A percentile compares a stretch with the other conserved stretches of the same genome.
Evolutionary conservation across 2,113 vertebrate species (phyloP).

Genomic region (Notechis scutatus): DNA sequence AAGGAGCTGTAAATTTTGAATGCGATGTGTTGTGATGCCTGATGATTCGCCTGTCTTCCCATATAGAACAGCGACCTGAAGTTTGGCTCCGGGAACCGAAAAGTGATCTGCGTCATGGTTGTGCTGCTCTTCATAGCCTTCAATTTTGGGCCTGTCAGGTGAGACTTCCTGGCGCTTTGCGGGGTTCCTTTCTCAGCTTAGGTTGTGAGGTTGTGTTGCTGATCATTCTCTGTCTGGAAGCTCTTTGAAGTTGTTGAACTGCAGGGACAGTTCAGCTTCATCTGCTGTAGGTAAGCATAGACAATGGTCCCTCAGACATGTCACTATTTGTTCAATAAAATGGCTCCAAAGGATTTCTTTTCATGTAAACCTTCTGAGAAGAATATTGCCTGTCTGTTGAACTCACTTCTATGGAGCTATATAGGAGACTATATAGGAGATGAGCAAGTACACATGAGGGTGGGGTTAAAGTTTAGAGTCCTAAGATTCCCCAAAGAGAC

Average conservation of each 20-base stretch:
- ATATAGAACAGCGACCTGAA: constrained; percentile 68
- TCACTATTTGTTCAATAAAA: not conserved
- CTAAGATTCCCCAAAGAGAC: not conserved
- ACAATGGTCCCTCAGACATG: not conserved
- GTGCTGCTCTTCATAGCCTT: constrained; percentile 86
- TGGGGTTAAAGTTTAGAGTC: not conserved
- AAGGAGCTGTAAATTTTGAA: not conserved
- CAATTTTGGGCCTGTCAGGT: constrained; percentile 88
- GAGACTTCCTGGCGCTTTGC: constrained; percentile 6
- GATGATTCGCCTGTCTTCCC: not conserved
- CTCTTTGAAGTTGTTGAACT: not conserved
- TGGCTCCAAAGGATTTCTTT: not conserved
- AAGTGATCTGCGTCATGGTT: constrained; percentile 85
- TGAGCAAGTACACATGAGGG: not conserved
- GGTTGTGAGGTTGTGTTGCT: not conserved
- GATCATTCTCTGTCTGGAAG: not conserved
- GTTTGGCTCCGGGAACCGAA: constrained; percentile 72
- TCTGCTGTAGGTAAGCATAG: not conserved
- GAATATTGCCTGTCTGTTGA: not conserved
- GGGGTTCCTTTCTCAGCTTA: not conserved
- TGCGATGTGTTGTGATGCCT: not conserved
- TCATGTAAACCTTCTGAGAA: not conserved
- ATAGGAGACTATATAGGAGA: not conserved
- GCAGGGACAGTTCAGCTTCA: not conserved
- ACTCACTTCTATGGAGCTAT: not conserved